Conservation (phyloP, 1,140 invertebrate species). For the Hylaeus anthracinus region DNA sequence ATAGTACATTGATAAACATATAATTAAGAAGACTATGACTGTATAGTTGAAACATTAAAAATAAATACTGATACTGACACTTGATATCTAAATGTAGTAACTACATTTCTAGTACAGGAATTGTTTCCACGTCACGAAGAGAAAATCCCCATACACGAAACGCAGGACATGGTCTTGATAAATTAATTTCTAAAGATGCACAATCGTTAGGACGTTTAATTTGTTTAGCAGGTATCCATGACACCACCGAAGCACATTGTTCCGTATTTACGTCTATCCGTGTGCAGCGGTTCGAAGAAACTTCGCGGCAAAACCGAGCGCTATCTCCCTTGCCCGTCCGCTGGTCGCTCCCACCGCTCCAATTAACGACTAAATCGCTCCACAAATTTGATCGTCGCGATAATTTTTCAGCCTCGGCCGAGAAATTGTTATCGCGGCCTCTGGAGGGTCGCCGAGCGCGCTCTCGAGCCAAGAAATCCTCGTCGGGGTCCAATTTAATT, state of each 20-base stretch:
- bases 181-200: too few species aligned
- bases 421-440: slow-evolving; percentile 36
- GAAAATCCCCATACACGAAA: too few species aligned
- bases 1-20: too few species aligned
- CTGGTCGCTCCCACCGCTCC: neutral
- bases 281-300: neutral
- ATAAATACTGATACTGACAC: too few species aligned
- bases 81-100: too few species aligned
- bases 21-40: too few species aligned
- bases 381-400: slow-evolving; percentile 41
- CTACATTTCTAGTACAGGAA: too few species aligned
- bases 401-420: slow-evolving; percentile 27
- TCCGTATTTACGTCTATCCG: slow-evolving; percentile 5
- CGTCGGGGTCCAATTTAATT: slow-evolving; percentile 48
- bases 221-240: too few species aligned
- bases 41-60: too few species aligned
- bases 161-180: too few species aligned
- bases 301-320: neutral
- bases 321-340: neutral
- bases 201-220: too few species aligned
- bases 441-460: neutral
- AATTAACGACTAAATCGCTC: slow-evolving; percentile 42
- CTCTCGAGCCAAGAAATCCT: slow-evolving; percentile 17
- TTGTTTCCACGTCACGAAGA: too few species aligned
- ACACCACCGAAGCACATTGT: neutral